Evolutionary conservation across 1,140 invertebrate genomes (phyloP).

Genomic region (Brachionus rotundiformis): DNA sequence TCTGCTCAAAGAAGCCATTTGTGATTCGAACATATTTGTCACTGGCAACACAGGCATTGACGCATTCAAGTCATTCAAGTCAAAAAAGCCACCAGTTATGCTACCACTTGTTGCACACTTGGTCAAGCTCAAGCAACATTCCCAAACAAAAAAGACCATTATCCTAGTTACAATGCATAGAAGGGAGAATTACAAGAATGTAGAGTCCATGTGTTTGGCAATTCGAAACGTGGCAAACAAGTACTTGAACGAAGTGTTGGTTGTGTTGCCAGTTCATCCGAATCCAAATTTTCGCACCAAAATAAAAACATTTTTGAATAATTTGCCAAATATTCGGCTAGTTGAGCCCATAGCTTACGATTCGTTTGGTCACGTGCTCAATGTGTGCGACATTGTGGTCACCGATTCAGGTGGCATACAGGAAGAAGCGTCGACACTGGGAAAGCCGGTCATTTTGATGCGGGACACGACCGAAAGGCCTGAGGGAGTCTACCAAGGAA

Average conservation of each 20-base stretch:
- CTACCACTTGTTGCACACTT: neutral
- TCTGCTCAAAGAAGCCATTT: neutral
- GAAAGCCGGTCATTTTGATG: neutral
- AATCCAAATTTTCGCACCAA: neutral
- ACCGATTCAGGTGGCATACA: neutral
- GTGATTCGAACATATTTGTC: constrained; percentile 6
- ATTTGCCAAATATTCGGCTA: neutral
- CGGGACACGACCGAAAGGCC: neutral
- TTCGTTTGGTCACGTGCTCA: neutral
- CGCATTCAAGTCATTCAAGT: neutral
- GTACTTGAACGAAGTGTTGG: neutral
- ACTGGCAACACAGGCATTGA: constrained; percentile 6
- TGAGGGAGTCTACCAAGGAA: constrained; percentile 3
- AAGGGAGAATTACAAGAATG: constrained; percentile 4
- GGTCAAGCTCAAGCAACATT: neutral
- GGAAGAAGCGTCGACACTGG: neutral
- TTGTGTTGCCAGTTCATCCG: constrained; percentile 1
- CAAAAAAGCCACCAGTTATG: neutral
- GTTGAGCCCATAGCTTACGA: neutral
- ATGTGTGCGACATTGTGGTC: neutral
- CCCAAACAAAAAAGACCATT: neutral
- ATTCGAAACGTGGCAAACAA: neutral
- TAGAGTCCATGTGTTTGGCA: neutral
- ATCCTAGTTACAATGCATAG: constrained; percentile 15
- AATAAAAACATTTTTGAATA: neutral